These are phyloP conservation scores for Molossus alvarezi DNA, from an alignment of 2,797 vertebrate genomes.

Conservation along the genomic window DNA sequence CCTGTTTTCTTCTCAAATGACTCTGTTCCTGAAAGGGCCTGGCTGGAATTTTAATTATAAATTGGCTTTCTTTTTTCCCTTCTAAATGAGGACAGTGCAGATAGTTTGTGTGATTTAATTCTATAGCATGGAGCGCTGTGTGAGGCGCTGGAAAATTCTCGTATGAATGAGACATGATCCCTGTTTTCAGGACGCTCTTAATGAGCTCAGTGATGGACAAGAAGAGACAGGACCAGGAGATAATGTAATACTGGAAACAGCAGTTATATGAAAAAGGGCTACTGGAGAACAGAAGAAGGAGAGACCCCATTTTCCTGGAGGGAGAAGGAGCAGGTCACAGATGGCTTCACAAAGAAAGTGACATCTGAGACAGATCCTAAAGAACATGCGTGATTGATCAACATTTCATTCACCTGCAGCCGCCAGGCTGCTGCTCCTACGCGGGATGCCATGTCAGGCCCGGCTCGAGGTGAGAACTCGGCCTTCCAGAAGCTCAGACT, in stretches of 20 bases:
- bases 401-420: not conserved
- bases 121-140: slow-evolving; percentile 35
- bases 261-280: not conserved
- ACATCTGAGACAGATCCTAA: not conserved
- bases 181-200: slow-evolving; percentile 35
- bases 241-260: too few relatives aligned
- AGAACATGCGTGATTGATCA: not conserved
- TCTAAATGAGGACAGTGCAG: slow-evolving; percentile 41
- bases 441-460: too few relatives aligned
- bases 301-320: not conserved
- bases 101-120: slow-evolving; percentile 40
- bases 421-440: not conserved
- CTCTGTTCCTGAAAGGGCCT: slow-evolving; percentile 71
- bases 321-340: not conserved
- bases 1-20: slow-evolving; percentile 69
- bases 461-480: not conserved
- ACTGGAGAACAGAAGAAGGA: not conserved
- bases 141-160: not conserved
- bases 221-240: not conserved
- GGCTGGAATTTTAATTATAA: slow-evolving; percentile 76
- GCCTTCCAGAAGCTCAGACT: not conserved
- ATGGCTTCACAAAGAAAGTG: not conserved
- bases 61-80: slow-evolving; percentile 63
- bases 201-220: not conserved
- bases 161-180: not conserved